These are phyloP conservation scores for Thereuonema tuberculata DNA, from an alignment of 1,140 invertebrate species.

Conservation along the genomic window DNA sequence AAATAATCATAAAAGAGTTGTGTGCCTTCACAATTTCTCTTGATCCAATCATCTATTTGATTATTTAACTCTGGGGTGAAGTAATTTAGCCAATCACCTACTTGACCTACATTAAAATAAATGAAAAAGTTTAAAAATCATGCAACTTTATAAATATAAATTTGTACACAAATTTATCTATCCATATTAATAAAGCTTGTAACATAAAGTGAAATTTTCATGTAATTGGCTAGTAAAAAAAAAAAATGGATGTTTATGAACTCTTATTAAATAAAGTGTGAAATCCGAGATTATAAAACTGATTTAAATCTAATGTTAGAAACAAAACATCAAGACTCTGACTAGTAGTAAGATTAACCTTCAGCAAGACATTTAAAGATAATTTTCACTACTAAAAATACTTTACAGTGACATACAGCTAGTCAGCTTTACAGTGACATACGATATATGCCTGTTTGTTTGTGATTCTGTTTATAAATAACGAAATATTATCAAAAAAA, in stretches of 20 bases:
- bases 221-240: background rate
- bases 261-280: background rate
- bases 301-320: background rate
- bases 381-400: background rate
- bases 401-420: background rate
- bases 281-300: background rate
- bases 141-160: background rate
- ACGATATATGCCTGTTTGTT: background rate
- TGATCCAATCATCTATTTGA: constrained; percentile 59
- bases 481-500: background rate
- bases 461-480: background rate
- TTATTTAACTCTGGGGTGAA: constrained; percentile 46
- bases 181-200: background rate
- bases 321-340: background rate
- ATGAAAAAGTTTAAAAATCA: background rate
- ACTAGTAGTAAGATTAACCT: background rate
- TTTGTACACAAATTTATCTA: background rate
- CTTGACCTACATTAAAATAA: constrained; percentile 38
- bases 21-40: constrained; percentile 37
- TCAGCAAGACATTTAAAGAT: background rate
- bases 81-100: constrained; percentile 71
- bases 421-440: background rate
- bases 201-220: background rate
- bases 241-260: no score
- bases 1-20: constrained; percentile 37